Evolutionary conservation across 2,888 invertebrate species (phyloP).

Genomic region (Cantharis rustica): DNA sequence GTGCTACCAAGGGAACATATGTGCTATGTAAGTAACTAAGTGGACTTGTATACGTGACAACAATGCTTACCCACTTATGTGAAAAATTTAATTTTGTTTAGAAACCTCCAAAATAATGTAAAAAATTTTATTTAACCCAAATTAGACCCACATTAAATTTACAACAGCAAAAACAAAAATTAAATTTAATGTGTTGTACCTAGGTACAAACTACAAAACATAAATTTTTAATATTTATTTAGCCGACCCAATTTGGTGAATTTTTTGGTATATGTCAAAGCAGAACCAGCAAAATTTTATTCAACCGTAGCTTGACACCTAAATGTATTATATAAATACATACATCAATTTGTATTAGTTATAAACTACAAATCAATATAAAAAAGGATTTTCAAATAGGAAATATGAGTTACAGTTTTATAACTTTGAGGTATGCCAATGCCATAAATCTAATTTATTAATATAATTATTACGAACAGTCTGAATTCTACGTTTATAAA

Average conservation of each 20-base stretch:
- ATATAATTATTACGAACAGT: background rate
- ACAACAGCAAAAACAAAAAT: no score
- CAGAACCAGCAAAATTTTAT: background rate
- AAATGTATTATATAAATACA: background rate
- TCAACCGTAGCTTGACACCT: background rate
- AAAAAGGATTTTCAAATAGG: background rate
- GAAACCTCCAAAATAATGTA: conserved; percentile 21
- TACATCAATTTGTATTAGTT: background rate
- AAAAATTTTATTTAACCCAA: background rate
- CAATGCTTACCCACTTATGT: conserved; percentile 19
- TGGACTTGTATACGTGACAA: conserved; percentile 38
- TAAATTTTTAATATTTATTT: no score
- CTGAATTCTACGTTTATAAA: background rate
- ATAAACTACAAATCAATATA: background rate
- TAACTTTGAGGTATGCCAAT: background rate
- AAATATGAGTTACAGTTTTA: background rate
- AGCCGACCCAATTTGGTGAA: background rate
- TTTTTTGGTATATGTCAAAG: background rate
- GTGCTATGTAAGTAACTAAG: conserved; percentile 41
- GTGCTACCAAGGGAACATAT: conserved; percentile 32
- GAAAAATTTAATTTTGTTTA: conserved; percentile 34
- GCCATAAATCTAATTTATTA: background rate
- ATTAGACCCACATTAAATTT: background rate
- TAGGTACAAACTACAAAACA: no score
- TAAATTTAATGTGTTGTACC: no score